These are phyloP conservation scores for Netelia inedita DNA, from an alignment of 2,888 invertebrate species.

Conservation along the genomic window DNA sequence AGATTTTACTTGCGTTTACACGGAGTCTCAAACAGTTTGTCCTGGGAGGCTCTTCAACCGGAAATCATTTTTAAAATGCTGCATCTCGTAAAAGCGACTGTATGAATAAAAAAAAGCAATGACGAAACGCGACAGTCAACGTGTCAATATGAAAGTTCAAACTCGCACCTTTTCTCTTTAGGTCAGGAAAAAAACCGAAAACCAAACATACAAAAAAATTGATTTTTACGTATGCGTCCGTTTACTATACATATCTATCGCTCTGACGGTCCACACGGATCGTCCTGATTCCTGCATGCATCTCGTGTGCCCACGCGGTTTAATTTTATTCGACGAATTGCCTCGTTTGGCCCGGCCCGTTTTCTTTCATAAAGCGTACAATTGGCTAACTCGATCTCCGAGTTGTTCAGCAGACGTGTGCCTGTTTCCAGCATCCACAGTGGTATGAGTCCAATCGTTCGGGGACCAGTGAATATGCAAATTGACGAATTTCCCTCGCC, in stretches of 20 bases:
- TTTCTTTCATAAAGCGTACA: constrained; percentile 33
- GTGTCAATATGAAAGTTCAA: not conserved
- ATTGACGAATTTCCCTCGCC: constrained; percentile 57
- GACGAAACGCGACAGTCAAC: too few species aligned
- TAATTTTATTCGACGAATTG: constrained; percentile 26
- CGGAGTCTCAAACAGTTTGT: not conserved
- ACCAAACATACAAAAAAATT: not conserved
- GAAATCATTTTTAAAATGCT: too few species aligned
- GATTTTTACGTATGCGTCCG: not conserved
- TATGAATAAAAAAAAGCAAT: not conserved
- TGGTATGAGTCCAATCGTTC: constrained; percentile 42
- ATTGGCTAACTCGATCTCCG: constrained; percentile 55
- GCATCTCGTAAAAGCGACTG: too few species aligned
- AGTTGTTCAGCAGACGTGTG: not conserved
- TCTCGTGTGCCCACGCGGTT: not conserved
- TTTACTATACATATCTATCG: not conserved
- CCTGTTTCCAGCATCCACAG: constrained; percentile 11
- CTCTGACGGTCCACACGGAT: not conserved
- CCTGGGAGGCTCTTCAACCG: not conserved
- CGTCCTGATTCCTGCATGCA: not conserved
- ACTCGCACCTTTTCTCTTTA: not conserved
- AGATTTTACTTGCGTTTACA: not conserved
- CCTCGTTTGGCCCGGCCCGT: constrained; percentile 31
- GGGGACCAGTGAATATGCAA: constrained; percentile 56
- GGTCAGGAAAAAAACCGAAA: not conserved